A percentile compares a stretch with the other conserved stretches of the same genome.
phyloP scores from a whole-genome alignment of 1,140 invertebrate species.

The Coboldia fuscipes region DNA sequence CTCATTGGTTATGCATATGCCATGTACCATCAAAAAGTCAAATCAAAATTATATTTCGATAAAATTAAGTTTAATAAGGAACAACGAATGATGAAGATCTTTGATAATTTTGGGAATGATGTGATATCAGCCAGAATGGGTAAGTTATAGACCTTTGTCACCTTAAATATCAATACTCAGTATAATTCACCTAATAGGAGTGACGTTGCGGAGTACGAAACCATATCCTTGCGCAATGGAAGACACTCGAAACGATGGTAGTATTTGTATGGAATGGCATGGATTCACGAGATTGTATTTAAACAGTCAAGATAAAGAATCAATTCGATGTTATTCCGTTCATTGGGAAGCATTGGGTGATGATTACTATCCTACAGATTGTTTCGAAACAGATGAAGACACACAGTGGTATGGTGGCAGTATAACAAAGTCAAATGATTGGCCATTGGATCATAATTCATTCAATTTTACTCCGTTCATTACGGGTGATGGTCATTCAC shows the following conservation, averaged over 20 bases:
- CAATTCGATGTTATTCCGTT: slow-evolving; percentile 53
- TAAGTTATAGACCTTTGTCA: too few relatives aligned
- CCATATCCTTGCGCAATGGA: slow-evolving; percentile 48
- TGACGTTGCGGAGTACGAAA: slow-evolving; percentile 27
- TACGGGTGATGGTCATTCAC: slow-evolving; percentile 51
- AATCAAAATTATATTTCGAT: slow-evolving; percentile 61
- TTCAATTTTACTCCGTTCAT: slow-evolving; percentile 58
- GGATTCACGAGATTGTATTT: slow-evolving; percentile 49
- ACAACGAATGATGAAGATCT: slow-evolving; percentile 49
- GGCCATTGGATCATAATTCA: slow-evolving; percentile 51
- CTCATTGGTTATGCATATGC: slow-evolving; percentile 64
- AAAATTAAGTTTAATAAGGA: slow-evolving; percentile 64
- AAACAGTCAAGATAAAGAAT: slow-evolving; percentile 27
- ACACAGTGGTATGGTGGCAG: slow-evolving; percentile 67
- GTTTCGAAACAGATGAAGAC: slow-evolving; percentile 48
- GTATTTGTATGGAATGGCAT: slow-evolving; percentile 63
- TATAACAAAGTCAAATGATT: slow-evolving; percentile 47
- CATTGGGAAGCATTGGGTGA: slow-evolving; percentile 53
- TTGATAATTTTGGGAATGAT: slow-evolving; percentile 42
- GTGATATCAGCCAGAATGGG: slow-evolving; percentile 50
- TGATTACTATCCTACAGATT: slow-evolving; percentile 49
- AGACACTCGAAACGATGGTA: slow-evolving; percentile 29
- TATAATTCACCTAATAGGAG: too few relatives aligned
- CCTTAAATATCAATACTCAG: too few relatives aligned
- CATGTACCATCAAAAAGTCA: slow-evolving; percentile 57